Conservation (phyloP, 2,888 invertebrate species). For the Zygogramma bicolorata region DNA sequence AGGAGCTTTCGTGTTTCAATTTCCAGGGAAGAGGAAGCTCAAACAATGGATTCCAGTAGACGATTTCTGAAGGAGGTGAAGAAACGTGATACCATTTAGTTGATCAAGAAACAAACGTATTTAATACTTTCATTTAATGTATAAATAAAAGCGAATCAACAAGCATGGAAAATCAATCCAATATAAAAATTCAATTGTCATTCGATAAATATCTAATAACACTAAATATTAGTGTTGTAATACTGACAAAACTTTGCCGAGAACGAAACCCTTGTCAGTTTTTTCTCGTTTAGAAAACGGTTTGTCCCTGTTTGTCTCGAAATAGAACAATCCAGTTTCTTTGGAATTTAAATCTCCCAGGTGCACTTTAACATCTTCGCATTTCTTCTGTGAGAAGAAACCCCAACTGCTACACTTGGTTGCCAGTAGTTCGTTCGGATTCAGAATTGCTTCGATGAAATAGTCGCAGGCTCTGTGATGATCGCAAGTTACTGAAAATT, state of each 20-base stretch:
- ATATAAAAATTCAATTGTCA: no score
- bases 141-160: no score
- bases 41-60: no score
- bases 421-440: constrained; percentile 50
- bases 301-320: constrained; percentile 54
- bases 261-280: not conserved
- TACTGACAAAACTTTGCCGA: constrained; percentile 16
- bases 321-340: constrained; percentile 52
- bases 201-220: no score
- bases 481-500: constrained; percentile 55
- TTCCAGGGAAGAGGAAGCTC: no score
- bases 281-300: constrained; percentile 48
- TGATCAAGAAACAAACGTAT: no score
- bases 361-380: constrained; percentile 44
- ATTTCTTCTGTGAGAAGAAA: not conserved
- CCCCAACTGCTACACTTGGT: constrained; percentile 50
- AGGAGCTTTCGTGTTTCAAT: no score
- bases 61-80: no score
- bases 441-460: constrained; percentile 55
- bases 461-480: constrained; percentile 52
- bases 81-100: no score
- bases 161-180: no score
- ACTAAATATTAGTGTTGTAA: constrained; percentile 24
- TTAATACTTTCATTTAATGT: no score
- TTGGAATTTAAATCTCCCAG: constrained; percentile 53